Conservation (phyloP, 2,888 invertebrate genomes). For the Mongoloraphidia duomilia region DNA sequence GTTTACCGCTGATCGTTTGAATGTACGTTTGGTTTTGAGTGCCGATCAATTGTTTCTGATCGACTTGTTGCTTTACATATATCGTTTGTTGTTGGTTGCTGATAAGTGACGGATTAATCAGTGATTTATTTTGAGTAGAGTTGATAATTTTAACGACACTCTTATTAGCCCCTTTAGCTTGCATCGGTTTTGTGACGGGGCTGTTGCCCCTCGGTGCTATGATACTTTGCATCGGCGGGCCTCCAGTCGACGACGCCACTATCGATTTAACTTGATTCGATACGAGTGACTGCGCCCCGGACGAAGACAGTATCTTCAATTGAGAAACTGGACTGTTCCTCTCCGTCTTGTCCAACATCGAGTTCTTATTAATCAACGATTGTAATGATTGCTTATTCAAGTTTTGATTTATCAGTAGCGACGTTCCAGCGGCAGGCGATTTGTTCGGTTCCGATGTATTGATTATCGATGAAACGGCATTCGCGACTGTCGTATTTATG, state of each 20-base stretch:
- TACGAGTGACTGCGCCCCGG: too few species aligned
- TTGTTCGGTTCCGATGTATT: conserved; percentile 16
- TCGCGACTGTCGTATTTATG: conserved; percentile 5
- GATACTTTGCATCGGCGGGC: conserved; percentile 27
- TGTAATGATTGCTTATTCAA: neutral
- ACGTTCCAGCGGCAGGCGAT: conserved; percentile 30
- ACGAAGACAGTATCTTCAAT: too few species aligned
- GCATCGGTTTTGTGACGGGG: conserved; percentile 21
- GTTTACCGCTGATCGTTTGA: conserved; percentile 12
- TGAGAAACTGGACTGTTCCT: too few species aligned
- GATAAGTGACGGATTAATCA: conserved; percentile 31
- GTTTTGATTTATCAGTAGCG: conserved; percentile 25
- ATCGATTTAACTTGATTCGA: too few species aligned
- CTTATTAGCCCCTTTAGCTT: conserved; percentile 18
- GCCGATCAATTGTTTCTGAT: too few species aligned
- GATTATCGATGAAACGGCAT: conserved; percentile 12
- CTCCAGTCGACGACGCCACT: conserved; percentile 23
- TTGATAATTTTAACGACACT: conserved; percentile 29
- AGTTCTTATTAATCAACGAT: neutral
- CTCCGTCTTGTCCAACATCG: neutral
- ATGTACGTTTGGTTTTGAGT: neutral
- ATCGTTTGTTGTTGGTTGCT: conserved; percentile 17
- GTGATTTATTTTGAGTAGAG: conserved; percentile 28
- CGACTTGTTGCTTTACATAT: conserved; percentile 14
- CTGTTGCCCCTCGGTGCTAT: conserved; percentile 23